These are phyloP conservation scores for Gastrophryne carolinensis DNA, from an alignment of 2,797 vertebrate genomes.

Conservation along the genomic window DNA sequence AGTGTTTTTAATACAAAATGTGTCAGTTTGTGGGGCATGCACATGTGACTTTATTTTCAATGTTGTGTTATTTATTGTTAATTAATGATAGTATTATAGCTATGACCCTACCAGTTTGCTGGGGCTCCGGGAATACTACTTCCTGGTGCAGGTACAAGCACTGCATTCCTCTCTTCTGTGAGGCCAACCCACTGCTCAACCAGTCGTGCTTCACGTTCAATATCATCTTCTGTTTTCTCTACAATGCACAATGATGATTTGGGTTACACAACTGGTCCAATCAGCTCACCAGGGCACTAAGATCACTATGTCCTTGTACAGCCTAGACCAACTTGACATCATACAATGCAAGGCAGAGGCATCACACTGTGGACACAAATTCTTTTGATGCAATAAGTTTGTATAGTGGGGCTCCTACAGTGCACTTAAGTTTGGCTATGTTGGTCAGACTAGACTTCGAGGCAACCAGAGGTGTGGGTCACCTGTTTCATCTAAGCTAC, in stretches of 20 bases:
- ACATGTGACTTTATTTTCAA: neutral
- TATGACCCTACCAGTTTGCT: constrained; percentile 79
- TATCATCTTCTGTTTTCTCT: constrained; percentile 93
- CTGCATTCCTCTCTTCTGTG: constrained; percentile 93
- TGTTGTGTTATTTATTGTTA: neutral
- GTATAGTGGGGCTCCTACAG: too few relatives aligned
- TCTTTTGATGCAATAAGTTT: too few relatives aligned
- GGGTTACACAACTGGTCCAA: too few relatives aligned
- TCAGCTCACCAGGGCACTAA: too few relatives aligned
- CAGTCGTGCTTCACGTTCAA: constrained; percentile 89
- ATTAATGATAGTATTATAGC: neutral
- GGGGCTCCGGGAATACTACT: constrained; percentile 94
- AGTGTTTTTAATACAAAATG: neutral
- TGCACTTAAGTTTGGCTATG: too few relatives aligned
- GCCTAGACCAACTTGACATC: too few relatives aligned
- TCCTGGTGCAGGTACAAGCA: constrained; percentile 89
- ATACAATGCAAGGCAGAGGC: too few relatives aligned
- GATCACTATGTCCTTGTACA: too few relatives aligned
- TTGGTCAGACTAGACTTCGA: too few relatives aligned
- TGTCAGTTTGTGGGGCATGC: neutral
- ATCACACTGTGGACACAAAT: too few relatives aligned
- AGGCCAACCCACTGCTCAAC: constrained; percentile 97
- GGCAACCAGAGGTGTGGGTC: too few relatives aligned
- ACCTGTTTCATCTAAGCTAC: too few relatives aligned
- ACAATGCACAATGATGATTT: constrained; percentile 16